Conservation (phyloP, 2,888 invertebrate genomes). For the Stomorhina lunata region DNA sequence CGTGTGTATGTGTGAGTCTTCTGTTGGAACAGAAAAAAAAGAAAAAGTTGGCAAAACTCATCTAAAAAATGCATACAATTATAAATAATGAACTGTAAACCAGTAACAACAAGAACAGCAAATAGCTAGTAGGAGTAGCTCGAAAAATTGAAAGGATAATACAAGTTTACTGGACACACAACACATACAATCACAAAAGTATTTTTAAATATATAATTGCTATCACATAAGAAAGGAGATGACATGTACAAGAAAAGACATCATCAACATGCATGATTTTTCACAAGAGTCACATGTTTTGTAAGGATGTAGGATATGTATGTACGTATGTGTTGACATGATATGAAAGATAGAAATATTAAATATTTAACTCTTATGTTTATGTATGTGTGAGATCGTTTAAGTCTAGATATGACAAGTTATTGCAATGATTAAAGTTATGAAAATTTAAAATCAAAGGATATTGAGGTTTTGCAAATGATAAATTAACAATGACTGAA, state of each 20-base stretch:
- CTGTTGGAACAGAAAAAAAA: conserved; percentile 19
- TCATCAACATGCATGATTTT: conserved; percentile 19
- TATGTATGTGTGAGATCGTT: not conserved
- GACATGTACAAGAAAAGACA: conserved; percentile 25
- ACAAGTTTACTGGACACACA: conserved; percentile 17
- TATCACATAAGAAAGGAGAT: not conserved
- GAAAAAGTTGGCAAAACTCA: conserved; percentile 68
- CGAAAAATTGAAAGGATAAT: conserved; percentile 35
- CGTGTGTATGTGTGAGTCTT: not conserved
- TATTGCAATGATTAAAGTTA: conserved; percentile 29
- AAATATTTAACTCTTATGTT: not conserved
- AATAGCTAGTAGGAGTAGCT: not conserved
- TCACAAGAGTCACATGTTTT: not conserved
- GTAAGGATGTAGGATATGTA: not conserved
- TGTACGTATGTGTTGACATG: too few species aligned
- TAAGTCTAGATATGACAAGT: not conserved
- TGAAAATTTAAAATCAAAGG: conserved; percentile 15
- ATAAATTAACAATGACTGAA: not conserved
- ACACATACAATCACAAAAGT: not conserved
- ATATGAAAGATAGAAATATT: not conserved
- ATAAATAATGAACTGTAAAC: conserved; percentile 75
- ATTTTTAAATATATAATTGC: not conserved
- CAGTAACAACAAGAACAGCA: conserved; percentile 13
- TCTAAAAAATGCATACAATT: conserved; percentile 78
- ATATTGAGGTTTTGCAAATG: conserved; percentile 8